Evolutionary conservation across 2,888 invertebrate genomes (phyloP).

Genomic region (Drosophila testacea): DNA sequence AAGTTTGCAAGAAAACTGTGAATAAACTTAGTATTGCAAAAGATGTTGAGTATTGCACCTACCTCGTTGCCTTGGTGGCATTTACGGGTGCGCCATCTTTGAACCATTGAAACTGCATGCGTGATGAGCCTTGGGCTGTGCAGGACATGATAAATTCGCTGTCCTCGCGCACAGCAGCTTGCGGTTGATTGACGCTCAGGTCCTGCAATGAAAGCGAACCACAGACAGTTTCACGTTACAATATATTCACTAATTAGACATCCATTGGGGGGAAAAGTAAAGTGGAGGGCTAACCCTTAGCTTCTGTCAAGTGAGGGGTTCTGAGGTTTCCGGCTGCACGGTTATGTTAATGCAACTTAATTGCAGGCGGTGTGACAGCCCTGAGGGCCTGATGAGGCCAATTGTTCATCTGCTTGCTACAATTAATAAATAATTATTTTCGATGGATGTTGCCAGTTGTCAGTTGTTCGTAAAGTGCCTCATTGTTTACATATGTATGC

Average conservation of each 20-base stretch:
- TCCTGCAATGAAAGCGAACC: constrained; percentile 83
- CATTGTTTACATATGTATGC: constrained; percentile 69
- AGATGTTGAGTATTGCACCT: constrained; percentile 66
- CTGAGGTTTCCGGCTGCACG: constrained; percentile 65
- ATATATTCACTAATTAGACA: constrained; percentile 55
- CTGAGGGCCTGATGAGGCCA: constrained; percentile 61
- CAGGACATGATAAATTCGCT: constrained; percentile 92
- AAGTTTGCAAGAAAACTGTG: constrained; percentile 31
- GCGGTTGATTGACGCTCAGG: constrained; percentile 86
- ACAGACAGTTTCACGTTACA: constrained; percentile 29
- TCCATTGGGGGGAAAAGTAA: not conserved
- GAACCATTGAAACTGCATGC: constrained; percentile 92
- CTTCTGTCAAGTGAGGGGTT: constrained; percentile 32
- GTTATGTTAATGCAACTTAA: constrained; percentile 73
- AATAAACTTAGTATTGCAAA: not conserved
- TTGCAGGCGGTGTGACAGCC: constrained; percentile 46
- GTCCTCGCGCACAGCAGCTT: constrained; percentile 87
- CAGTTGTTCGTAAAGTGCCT: constrained; percentile 47
- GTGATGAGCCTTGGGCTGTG: constrained; percentile 91
- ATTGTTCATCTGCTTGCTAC: constrained; percentile 67
- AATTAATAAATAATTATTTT: constrained; percentile 81
- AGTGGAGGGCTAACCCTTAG: constrained; percentile 12
- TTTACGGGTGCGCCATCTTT: constrained; percentile 92
- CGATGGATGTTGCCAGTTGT: constrained; percentile 36
- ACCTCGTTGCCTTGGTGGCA: constrained; percentile 91